Conservation (phyloP, 2,113 vertebrate species). For the Baryphthengus martii region DNA sequence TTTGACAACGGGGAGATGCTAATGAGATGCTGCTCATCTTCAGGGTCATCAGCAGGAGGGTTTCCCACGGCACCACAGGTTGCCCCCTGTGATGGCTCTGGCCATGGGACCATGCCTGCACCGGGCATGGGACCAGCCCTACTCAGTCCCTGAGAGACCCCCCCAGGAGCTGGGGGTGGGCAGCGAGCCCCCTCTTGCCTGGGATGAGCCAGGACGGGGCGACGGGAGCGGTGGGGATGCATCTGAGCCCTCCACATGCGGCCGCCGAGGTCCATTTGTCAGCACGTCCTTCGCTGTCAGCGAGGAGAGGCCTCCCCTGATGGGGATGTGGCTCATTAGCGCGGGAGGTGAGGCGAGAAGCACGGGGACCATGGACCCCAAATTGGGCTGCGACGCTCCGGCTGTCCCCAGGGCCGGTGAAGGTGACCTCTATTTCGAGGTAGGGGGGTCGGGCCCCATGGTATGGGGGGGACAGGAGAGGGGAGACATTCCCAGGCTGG, state of each 20-base stretch:
- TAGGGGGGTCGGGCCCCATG: fast-evolving
- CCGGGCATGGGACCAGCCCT: background rate
- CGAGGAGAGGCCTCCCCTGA: constrained; percentile 35
- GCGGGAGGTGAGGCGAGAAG: background rate
- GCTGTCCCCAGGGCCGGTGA: background rate
- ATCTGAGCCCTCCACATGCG: background rate
- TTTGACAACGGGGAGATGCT: background rate
- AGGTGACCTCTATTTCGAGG: background rate
- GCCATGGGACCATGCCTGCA: background rate
- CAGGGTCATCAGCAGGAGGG: background rate
- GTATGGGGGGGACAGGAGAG: background rate
- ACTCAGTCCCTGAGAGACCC: background rate
- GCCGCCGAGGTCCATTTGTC: constrained; percentile 11
- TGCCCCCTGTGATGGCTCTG: background rate
- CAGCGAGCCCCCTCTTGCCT: background rate
- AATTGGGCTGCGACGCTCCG: fast-evolving
- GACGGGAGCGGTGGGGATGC: background rate
- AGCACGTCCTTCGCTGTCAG: constrained; percentile 40
- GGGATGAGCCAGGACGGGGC: background rate
- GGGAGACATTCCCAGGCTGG: background rate
- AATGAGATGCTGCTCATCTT: background rate
- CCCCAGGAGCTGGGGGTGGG: fast-evolving
- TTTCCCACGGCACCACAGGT: background rate
- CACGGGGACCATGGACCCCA: fast-evolving
- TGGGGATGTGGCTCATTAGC: constrained; percentile 11